These are phyloP conservation scores for Ceramica pisi DNA, from an alignment of 2,888 invertebrate genomes.

Conservation along the genomic window DNA sequence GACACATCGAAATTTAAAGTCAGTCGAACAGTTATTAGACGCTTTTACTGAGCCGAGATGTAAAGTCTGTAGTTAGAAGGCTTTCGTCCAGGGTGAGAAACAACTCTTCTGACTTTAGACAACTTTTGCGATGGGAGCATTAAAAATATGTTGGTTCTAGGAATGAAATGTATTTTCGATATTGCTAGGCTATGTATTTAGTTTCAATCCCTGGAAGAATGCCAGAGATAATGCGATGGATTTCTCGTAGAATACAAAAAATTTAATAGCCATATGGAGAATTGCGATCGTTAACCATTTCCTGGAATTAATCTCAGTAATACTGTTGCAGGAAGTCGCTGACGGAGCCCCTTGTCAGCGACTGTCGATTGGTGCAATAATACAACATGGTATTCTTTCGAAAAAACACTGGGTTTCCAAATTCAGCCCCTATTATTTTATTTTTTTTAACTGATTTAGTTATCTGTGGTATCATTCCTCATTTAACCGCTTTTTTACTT, in stretches of 20 bases:
- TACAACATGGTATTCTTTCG: conserved; percentile 23
- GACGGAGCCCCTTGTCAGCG: conserved; percentile 33
- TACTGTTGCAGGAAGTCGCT: conserved; percentile 42
- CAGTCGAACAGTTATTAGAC: not conserved
- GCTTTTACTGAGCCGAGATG: not conserved
- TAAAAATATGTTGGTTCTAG: too few species aligned
- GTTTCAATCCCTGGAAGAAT: not conserved
- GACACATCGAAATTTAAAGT: not conserved
- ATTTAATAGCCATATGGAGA: not conserved
- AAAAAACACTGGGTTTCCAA: conserved; percentile 18
- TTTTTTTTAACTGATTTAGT: not conserved
- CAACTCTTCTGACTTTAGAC: not conserved
- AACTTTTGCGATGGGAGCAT: not conserved
- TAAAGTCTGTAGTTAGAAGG: not conserved
- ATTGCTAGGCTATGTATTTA: not conserved
- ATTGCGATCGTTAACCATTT: conserved; percentile 10
- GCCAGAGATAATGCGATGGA: not conserved
- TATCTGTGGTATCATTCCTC: not conserved
- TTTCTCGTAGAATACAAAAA: not conserved
- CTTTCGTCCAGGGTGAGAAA: not conserved
- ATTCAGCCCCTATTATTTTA: not conserved
- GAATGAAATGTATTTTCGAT: not conserved
- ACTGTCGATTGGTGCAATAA: conserved; percentile 26
- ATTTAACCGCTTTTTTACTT: conserved; percentile 7
- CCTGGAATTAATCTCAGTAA: conserved; percentile 30